Conservation (phyloP, 2,113 vertebrate genomes). For the Narcine bancroftii region DNA sequence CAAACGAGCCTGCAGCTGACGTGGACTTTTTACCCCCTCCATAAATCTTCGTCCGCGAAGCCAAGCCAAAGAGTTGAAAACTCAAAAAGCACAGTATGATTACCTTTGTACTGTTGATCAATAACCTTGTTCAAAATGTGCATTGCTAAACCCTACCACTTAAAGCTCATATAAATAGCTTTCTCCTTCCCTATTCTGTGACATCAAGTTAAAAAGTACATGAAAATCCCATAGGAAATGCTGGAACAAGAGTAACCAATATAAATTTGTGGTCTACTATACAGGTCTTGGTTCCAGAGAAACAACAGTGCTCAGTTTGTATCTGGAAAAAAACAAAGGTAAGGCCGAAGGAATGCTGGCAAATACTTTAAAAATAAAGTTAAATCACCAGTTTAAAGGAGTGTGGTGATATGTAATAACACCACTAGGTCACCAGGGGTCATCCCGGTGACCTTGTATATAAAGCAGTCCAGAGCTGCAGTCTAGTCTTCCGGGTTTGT, state of each 20-base stretch:
- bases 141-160: neutral
- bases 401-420: too few species aligned
- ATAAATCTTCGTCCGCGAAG: too few species aligned
- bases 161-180: neutral
- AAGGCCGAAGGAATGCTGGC: neutral
- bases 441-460: too few species aligned
- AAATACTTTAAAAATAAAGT: neutral
- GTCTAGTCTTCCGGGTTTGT: too few species aligned
- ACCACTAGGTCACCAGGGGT: too few species aligned
- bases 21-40: too few species aligned
- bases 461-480: too few species aligned
- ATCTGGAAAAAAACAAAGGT: neutral
- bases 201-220: neutral
- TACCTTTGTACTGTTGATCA: constrained; percentile 1
- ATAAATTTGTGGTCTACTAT: neutral
- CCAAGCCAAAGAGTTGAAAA: neutral
- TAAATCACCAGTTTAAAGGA: neutral
- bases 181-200: too few species aligned
- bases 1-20: too few species aligned
- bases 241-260: neutral
- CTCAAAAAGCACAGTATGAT: neutral
- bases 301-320: neutral
- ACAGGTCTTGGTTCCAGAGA: neutral
- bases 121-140: constrained; percentile 1
- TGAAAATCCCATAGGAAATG: neutral